Percentiles rank a stretch among this genome's conserved stretches.
Conservation (phyloP, 2,888 invertebrate species). For the Microctonus brassicae region DNA sequence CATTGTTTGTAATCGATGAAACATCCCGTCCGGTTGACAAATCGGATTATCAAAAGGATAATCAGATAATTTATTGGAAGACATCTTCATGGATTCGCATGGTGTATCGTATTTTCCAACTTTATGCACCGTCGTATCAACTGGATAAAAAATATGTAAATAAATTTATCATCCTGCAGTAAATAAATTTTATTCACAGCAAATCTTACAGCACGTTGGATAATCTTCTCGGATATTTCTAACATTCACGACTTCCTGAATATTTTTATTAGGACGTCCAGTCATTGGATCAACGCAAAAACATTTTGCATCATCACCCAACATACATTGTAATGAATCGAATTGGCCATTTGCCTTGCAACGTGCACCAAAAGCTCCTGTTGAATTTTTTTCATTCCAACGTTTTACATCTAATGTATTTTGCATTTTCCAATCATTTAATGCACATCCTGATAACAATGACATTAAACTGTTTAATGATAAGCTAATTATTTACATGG, state of each 20-base stretch:
- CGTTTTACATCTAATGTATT: conserved; percentile 63
- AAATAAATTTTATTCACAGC: no score
- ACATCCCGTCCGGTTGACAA: conserved; percentile 73
- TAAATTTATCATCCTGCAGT: not conserved
- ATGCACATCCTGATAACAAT: conserved; percentile 73
- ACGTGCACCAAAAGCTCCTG: conserved; percentile 63
- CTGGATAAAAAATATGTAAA: conserved; percentile 54
- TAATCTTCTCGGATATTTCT: conserved; percentile 57
- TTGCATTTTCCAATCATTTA: conserved; percentile 71
- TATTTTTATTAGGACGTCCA: conserved; percentile 69
- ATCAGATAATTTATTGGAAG: conserved; percentile 43
- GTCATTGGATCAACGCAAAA: conserved; percentile 75
- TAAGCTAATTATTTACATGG: no score
- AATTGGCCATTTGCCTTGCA: conserved; percentile 79
- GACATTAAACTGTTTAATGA: not conserved
- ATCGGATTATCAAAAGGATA: conserved; percentile 57
- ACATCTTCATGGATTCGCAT: conserved; percentile 65
- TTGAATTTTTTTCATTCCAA: conserved; percentile 65
- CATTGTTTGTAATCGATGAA: conserved; percentile 68
- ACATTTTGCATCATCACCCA: conserved; percentile 69
- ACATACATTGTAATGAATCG: conserved; percentile 77
- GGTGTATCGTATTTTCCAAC: conserved; percentile 64
- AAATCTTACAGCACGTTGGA: conserved; percentile 67
- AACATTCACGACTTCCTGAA: conserved; percentile 56
- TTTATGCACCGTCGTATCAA: conserved; percentile 64